A percentile compares a stretch with the other conserved stretches of the same genome.
Conservation (phyloP, 2,888 invertebrate species). For the Bombylius major region DNA sequence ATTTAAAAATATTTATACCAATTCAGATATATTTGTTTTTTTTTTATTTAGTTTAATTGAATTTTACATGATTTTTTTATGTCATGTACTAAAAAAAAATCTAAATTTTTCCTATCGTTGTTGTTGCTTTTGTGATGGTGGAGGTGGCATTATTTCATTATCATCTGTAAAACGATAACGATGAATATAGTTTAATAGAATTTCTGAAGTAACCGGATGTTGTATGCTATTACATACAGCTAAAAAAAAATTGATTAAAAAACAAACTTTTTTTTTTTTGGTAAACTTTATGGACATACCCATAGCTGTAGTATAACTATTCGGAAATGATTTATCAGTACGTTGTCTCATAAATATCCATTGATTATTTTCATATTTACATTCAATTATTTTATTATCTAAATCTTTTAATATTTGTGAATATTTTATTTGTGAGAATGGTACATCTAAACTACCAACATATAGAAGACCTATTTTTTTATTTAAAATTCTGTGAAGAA, state of each 20-base stretch:
- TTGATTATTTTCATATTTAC: conserved; percentile 61
- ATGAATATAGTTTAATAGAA: conserved; percentile 59
- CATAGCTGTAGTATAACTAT: conserved; percentile 71
- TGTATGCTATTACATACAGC: conserved; percentile 74
- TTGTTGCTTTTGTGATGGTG: conserved; percentile 14
- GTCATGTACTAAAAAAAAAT: not conserved
- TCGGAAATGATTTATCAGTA: conserved; percentile 94
- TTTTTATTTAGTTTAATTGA: not conserved
- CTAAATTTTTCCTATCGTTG: not conserved
- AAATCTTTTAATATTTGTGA: conserved; percentile 64
- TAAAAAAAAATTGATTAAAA: conserved; percentile 32
- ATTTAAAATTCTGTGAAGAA: conserved; percentile 47
- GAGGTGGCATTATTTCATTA: conserved; percentile 59
- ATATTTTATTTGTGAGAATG: conserved; percentile 63
- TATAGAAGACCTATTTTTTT: conserved; percentile 60
- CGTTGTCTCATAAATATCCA: conserved; percentile 95
- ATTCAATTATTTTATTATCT: conserved; percentile 93
- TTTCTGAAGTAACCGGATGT: conserved; percentile 74
- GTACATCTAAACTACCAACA: conserved; percentile 57
- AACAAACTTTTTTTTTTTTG: not conserved
- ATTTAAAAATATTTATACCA: no score
- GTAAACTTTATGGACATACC: conserved; percentile 40
- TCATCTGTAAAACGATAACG: conserved; percentile 52
- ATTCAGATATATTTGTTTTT: not conserved
- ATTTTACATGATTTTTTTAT: no score